Evolutionary conservation across 2,113 vertebrate species (phyloP).

Genomic region (Apistogramma diplotaenia): DNA sequence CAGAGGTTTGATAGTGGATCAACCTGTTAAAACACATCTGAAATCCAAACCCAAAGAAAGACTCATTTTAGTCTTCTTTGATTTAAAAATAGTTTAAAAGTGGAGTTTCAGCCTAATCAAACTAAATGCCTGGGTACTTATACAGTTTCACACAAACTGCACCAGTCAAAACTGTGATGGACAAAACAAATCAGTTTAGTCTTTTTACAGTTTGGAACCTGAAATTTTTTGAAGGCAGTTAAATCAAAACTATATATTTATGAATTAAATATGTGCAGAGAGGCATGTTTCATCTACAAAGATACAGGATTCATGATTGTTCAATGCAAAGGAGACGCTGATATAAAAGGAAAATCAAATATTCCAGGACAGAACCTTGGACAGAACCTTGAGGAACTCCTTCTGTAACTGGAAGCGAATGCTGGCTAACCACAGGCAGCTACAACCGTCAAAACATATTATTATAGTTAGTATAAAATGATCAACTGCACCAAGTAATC

Average conservation of each 20-base stretch:
- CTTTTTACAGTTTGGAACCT: background rate
- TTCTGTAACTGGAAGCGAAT: background rate
- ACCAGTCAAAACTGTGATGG: background rate
- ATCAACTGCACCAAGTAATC: background rate
- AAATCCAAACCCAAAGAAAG: background rate
- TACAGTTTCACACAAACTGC: background rate
- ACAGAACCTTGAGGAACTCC: background rate
- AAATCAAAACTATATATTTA: background rate
- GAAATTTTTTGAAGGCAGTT: background rate
- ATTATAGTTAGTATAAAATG: background rate
- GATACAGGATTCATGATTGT: background rate
- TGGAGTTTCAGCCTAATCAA: background rate
- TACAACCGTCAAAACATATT: background rate
- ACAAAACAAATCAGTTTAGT: background rate
- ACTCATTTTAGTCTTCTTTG: background rate
- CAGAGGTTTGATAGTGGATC: background rate
- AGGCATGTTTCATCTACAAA: background rate
- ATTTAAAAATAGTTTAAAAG: background rate
- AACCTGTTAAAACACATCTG: background rate
- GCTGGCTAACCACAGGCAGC: background rate
- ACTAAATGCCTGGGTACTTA: fast-evolving
- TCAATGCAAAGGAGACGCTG: background rate
- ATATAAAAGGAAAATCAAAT: background rate
- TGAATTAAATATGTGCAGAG: background rate
- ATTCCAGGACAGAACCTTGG: too few species aligned